Percentiles rank a stretch among this genome's conserved stretches.
These are phyloP conservation scores for Orthosia gothica DNA, from an alignment of 2,888 invertebrate species.

Conservation along the genomic window DNA sequence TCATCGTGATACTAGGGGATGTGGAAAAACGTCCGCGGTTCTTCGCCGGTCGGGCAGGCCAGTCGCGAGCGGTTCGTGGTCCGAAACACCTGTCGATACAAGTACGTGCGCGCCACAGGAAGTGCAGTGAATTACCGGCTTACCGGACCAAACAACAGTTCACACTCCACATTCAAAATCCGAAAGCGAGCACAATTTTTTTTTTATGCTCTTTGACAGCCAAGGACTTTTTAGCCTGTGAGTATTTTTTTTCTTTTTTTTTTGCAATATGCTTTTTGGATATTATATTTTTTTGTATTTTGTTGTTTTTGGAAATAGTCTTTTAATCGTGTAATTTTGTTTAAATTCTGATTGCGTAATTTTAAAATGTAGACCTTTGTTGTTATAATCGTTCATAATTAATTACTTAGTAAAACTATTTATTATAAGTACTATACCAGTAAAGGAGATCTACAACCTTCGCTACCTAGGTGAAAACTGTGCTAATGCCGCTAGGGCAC, in stretches of 20 bases:
- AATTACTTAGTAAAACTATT: neutral
- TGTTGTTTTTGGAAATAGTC: neutral
- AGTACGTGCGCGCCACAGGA: constrained; percentile 77
- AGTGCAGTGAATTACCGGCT: constrained; percentile 86
- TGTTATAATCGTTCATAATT: neutral
- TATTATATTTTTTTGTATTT: neutral
- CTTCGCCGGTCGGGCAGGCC: constrained; percentile 65
- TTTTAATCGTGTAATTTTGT: neutral
- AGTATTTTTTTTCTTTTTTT: constrained; percentile 37
- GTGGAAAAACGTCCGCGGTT: constrained; percentile 58
- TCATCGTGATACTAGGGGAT: constrained; percentile 51
- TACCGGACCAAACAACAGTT: constrained; percentile 74
- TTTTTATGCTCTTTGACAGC: constrained; percentile 60
- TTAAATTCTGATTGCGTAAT: neutral
- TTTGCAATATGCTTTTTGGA: neutral
- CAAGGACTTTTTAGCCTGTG: constrained; percentile 64
- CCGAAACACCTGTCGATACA: constrained; percentile 73
- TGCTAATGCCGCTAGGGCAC: constrained; percentile 50
- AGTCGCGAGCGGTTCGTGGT: constrained; percentile 75
- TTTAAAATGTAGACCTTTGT: neutral
- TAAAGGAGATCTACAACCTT: constrained; percentile 21
- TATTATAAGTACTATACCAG: neutral
- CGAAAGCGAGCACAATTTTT: constrained; percentile 71
- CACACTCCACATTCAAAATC: constrained; percentile 71
- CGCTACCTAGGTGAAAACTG: constrained; percentile 49